A percentile compares a stretch with the other conserved stretches of the same genome.
These are phyloP conservation scores for Hyalella azteca DNA, from an alignment of 2,888 invertebrate genomes.

Conservation along the genomic window DNA sequence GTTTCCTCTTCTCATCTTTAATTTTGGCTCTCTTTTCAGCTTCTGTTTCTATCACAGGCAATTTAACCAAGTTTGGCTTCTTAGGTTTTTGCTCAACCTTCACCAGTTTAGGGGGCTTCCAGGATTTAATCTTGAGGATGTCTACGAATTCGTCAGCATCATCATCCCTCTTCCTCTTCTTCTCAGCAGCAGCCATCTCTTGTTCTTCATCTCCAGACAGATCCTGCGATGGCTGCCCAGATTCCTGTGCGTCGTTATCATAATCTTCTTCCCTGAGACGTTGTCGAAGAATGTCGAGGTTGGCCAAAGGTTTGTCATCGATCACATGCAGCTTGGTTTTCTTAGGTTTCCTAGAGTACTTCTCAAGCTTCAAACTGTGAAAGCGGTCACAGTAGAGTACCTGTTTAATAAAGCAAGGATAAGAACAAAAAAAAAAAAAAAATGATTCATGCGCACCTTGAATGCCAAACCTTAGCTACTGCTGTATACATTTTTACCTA, in stretches of 20 bases:
- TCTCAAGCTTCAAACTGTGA: background rate
- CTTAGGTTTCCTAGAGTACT: background rate
- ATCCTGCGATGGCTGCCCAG: background rate
- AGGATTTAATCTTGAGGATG: background rate
- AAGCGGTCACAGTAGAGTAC: background rate
- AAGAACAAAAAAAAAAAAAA: no score
- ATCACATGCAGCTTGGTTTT: background rate
- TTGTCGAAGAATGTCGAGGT: background rate
- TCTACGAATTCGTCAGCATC: background rate
- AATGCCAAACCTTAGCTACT: no score
- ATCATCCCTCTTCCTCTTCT: conserved; percentile 17
- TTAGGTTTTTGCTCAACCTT: background rate
- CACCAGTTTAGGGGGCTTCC: background rate
- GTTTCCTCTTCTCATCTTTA: background rate
- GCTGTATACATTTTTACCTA: no score
- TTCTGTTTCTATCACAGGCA: background rate
- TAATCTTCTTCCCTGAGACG: background rate
- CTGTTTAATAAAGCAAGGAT: no score
- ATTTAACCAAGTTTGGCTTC: background rate
- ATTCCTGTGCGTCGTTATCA: background rate
- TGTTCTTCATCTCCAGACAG: background rate
- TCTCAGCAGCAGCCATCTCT: background rate
- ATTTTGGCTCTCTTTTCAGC: background rate
- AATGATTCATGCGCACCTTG: no score
- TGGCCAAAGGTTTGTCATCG: background rate